phyloP scores from a whole-genome alignment of 2,888 invertebrate genomes.

The Agonum fuliginosum region DNA sequence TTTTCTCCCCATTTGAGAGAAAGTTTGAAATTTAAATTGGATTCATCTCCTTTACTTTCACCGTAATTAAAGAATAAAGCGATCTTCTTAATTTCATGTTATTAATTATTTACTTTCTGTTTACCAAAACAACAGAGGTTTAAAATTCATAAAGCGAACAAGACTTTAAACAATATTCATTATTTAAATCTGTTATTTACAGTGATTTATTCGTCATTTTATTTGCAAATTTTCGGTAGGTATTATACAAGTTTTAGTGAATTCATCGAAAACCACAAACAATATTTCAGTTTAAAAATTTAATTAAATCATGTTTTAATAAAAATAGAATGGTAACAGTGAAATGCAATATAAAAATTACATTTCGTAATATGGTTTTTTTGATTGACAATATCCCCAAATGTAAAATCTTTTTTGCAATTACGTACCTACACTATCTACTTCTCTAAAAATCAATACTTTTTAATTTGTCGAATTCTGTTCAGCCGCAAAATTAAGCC shows the following conservation, averaged over 20 bases:
- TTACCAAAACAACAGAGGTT: neutral
- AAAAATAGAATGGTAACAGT: neutral
- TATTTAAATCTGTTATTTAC: slow-evolving; percentile 11
- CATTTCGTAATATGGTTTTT: neutral
- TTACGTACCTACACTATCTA: neutral
- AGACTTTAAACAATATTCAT: slow-evolving; percentile 1
- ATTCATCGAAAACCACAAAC: too few relatives aligned
- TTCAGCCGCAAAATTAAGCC: slow-evolving; percentile 21
- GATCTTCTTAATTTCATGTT: slow-evolving; percentile 7
- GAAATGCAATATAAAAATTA: neutral
- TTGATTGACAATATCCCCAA: neutral
- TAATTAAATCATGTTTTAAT: neutral
- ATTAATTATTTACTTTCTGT: slow-evolving; percentile 31
- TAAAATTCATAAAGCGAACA: neutral
- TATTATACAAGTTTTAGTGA: too few relatives aligned
- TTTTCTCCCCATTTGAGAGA: too few relatives aligned
- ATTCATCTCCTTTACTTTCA: slow-evolving; percentile 25
- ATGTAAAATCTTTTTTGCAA: slow-evolving; percentile 15
- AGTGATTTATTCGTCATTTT: too few relatives aligned
- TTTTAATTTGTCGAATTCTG: slow-evolving; percentile 34
- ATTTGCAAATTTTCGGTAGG: too few relatives aligned
- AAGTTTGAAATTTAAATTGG: slow-evolving; percentile 29
- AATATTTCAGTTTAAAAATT: neutral
- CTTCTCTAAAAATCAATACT: slow-evolving; percentile 36
- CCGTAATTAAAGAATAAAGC: slow-evolving; percentile 26